These are phyloP conservation scores for Tautogolabrus adspersus DNA, from an alignment of 2,113 vertebrate genomes.

Conservation along the genomic window DNA sequence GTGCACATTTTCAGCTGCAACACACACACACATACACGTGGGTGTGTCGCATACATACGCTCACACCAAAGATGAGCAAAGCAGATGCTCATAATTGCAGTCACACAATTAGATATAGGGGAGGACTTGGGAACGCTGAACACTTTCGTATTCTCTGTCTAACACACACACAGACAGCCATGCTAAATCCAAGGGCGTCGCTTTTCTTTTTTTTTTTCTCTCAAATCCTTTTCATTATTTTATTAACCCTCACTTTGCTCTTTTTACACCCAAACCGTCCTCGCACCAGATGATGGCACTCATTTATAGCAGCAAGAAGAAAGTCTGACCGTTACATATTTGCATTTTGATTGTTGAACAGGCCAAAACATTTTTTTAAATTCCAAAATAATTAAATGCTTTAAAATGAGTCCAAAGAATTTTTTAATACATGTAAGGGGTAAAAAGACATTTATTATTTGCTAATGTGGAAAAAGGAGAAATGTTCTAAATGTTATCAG, in stretches of 20 bases:
- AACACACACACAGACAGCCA: slow-evolving; percentile 23
- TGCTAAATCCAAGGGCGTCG: slow-evolving; percentile 31
- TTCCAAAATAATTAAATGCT: neutral
- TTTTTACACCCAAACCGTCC: neutral
- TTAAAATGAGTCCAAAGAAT: neutral
- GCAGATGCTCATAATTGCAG: slow-evolving; percentile 59
- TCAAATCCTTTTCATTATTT: slow-evolving; percentile 19
- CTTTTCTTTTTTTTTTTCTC: slow-evolving; percentile 8
- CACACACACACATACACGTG: slow-evolving; percentile 29
- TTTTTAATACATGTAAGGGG: no score
- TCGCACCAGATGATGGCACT: neutral
- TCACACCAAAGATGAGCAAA: slow-evolving; percentile 56
- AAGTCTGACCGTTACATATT: neutral
- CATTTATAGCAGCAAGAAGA: neutral
- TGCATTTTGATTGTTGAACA: slow-evolving; percentile 11
- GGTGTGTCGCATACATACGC: neutral
- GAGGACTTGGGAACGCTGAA: slow-evolving; percentile 69
- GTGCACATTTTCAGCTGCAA: no score
- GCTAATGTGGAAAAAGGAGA: neutral
- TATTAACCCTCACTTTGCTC: slow-evolving; percentile 55
- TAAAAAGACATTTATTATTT: no score
- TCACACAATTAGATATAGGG: slow-evolving; percentile 41
- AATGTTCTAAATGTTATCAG: neutral
- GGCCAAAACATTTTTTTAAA: neutral
- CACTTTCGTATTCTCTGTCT: slow-evolving; percentile 18